phyloP scores from a whole-genome alignment of 2,113 vertebrate genomes.

The Ictidomys tridecemlineatus region DNA sequence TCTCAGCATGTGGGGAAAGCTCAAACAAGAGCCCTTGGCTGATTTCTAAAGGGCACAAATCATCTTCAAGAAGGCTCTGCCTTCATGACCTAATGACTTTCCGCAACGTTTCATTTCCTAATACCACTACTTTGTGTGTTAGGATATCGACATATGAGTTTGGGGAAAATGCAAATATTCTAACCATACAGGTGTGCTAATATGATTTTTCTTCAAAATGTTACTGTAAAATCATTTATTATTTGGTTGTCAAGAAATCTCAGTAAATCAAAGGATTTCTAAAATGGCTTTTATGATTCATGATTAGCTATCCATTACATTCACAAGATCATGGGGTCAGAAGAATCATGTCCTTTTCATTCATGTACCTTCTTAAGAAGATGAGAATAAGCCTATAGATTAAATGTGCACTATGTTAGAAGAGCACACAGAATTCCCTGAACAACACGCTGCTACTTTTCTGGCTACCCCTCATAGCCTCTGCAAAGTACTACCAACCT shows the following conservation, averaged over 20 bases:
- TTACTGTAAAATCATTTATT: conserved; percentile 34
- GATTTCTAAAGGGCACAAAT: background rate
- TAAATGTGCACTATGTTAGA: background rate
- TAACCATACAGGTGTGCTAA: background rate
- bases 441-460: background rate
- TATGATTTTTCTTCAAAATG: background rate
- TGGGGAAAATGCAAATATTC: background rate
- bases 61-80: background rate
- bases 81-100: background rate
- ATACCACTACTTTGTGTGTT: background rate
- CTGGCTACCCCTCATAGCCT: background rate
- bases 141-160: background rate
- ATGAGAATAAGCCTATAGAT: background rate
- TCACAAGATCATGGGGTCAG: background rate
- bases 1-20: background rate
- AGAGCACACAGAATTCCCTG: background rate
- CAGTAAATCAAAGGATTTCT: background rate
- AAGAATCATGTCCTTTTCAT: background rate
- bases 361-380: background rate
- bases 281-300: background rate
- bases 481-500: background rate
- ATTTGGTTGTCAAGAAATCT: conserved; percentile 37
- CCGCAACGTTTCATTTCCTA: background rate
- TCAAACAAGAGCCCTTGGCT: background rate
- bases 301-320: background rate